Evolutionary conservation across 1,140 invertebrate genomes (phyloP).

Genomic region (Lepidotrigona ventralis): DNA sequence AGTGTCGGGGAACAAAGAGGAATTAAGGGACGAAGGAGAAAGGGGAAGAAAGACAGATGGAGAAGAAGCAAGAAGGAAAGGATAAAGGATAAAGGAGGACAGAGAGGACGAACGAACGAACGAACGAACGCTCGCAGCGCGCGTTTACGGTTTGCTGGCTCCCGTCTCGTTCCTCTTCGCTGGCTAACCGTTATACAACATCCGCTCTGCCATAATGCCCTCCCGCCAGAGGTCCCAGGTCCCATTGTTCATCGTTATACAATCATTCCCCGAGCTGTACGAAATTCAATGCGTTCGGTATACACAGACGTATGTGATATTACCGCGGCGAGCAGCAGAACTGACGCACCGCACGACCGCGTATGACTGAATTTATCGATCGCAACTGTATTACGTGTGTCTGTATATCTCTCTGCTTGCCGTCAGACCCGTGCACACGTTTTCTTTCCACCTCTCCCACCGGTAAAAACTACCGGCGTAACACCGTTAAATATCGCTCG

Average conservation of each 20-base stretch:
- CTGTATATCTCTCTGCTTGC: constrained; percentile 28
- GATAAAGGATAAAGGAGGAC: constrained; percentile 35
- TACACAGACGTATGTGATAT: constrained; percentile 41
- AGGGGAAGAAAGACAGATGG: neutral
- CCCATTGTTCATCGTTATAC: constrained; percentile 76
- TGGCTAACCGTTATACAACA: constrained; percentile 77
- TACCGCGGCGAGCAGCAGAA: constrained; percentile 19
- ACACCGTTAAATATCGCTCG: neutral
- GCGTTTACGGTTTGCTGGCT: constrained; percentile 72
- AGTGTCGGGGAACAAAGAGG: neutral
- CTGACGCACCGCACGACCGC: constrained; percentile 21
- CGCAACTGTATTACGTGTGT: constrained; percentile 26
- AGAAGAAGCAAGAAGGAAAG: neutral
- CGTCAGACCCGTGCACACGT: neutral
- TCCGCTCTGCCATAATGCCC: constrained; percentile 73
- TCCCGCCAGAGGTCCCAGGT: constrained; percentile 68
- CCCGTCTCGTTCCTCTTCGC: constrained; percentile 74
- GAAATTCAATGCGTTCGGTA: constrained; percentile 64
- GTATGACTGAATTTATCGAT: constrained; percentile 59
- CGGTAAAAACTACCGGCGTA: neutral
- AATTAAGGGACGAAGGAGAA: constrained; percentile 5
- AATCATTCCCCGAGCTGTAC: constrained; percentile 70
- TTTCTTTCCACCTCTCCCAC: neutral
- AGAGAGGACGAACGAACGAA: constrained; percentile 50
- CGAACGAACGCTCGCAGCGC: constrained; percentile 54